Conservation (phyloP, 1,140 invertebrate species). For the Luehdorfia chinensis region DNA sequence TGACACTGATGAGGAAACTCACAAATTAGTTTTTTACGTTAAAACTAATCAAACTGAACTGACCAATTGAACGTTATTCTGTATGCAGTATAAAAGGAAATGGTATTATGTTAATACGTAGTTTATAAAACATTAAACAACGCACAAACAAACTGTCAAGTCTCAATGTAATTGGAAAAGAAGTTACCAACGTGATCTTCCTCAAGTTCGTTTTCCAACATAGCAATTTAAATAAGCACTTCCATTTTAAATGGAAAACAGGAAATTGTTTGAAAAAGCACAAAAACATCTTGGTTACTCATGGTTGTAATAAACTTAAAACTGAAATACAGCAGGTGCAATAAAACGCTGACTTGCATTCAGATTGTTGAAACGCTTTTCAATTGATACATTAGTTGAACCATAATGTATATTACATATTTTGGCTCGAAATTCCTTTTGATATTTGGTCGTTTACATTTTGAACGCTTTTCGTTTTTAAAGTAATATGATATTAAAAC, state of each 20-base stretch:
- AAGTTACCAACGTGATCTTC: slow-evolving; percentile 2
- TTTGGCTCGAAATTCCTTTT: too few species aligned
- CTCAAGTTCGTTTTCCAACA: slow-evolving; percentile 1
- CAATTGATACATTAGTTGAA: not conserved
- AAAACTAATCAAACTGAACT: too few species aligned
- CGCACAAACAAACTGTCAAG: not conserved
- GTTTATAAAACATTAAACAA: too few species aligned
- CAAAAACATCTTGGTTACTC: slow-evolving; percentile 13
- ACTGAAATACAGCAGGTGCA: slow-evolving; percentile 3
- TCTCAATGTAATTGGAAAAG: not conserved
- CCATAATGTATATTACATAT: not conserved
- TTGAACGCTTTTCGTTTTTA: too few species aligned
- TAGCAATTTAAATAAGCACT: slow-evolving; percentile 11
- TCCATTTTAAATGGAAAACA: slow-evolving; percentile 8
- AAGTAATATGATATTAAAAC: too few species aligned
- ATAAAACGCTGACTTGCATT: not conserved
- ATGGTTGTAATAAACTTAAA: not conserved
- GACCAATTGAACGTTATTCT: too few species aligned
- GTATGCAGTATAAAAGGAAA: too few species aligned
- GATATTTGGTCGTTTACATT: too few species aligned
- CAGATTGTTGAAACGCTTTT: not conserved
- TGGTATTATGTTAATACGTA: too few species aligned
- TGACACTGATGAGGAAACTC: too few species aligned
- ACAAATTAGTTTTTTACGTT: too few species aligned
- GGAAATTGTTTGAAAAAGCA: slow-evolving; percentile 10